Conservation (phyloP, 2,113 vertebrate genomes). For the Australoheros scitulus region DNA sequence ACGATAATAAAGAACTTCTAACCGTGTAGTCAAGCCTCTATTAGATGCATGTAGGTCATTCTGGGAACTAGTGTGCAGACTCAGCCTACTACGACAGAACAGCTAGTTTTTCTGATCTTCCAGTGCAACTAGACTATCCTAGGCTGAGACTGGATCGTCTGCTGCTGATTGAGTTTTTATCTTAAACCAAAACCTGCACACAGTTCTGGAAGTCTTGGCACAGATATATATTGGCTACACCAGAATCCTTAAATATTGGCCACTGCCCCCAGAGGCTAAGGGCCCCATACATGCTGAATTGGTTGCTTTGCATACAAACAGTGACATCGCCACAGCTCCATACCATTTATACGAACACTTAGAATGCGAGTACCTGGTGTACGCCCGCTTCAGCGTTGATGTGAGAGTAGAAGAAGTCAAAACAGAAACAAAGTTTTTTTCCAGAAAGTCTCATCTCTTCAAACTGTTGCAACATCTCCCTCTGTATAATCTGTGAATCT, state of each 20-base stretch:
- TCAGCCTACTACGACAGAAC: too few relatives aligned
- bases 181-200: background rate
- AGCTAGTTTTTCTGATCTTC: background rate
- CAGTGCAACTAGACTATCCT: background rate
- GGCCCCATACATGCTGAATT: background rate
- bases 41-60: too few relatives aligned
- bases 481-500: too few relatives aligned
- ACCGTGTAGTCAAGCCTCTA: too few relatives aligned
- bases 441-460: background rate
- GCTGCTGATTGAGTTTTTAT: background rate
- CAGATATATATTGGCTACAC: fast-evolving
- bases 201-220: too few relatives aligned
- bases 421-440: background rate
- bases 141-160: background rate
- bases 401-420: background rate
- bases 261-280: background rate
- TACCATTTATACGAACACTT: background rate
- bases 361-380: fast-evolving
- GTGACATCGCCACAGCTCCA: background rate
- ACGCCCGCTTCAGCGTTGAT: background rate
- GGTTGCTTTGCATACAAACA: too few relatives aligned
- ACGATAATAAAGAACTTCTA: too few relatives aligned
- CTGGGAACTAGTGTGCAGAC: too few relatives aligned
- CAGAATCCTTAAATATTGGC: background rate
- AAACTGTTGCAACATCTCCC: background rate